A percentile compares a stretch with the other conserved stretches of the same genome.
Evolutionary conservation across 2,888 invertebrate species (phyloP).

Genomic region (Mesochorus sp.): DNA sequence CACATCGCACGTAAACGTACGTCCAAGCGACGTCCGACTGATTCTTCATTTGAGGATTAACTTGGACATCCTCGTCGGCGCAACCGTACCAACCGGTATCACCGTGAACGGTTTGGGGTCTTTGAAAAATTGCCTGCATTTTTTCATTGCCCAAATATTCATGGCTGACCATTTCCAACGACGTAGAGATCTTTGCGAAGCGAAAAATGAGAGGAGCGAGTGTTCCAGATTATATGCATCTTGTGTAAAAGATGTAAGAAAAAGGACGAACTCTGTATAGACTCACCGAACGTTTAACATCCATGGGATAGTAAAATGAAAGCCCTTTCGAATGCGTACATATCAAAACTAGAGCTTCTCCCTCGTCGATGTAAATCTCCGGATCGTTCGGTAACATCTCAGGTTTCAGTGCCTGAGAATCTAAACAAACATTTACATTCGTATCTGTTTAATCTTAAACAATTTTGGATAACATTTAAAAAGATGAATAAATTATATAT

Average conservation of each 20-base stretch:
- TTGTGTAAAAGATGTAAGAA: background rate
- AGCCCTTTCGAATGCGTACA: constrained; percentile 67
- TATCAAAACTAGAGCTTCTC: constrained; percentile 68
- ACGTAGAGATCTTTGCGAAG: constrained; percentile 67
- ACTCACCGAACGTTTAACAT: constrained; percentile 23
- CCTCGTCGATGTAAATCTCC: constrained; percentile 72
- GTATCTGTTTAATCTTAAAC: background rate
- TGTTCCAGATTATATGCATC: too few species aligned
- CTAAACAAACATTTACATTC: constrained; percentile 51
- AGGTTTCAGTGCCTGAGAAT: constrained; percentile 62
- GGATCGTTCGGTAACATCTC: constrained; percentile 52
- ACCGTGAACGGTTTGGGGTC: constrained; percentile 65
- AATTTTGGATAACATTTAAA: background rate
- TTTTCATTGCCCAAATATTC: constrained; percentile 16
- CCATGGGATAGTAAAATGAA: constrained; percentile 68
- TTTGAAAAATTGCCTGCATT: constrained; percentile 64
- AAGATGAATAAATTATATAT: background rate
- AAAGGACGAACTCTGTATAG: constrained; percentile 1
- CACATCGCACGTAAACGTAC: constrained; percentile 78
- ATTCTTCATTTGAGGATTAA: constrained; percentile 49
- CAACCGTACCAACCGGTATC: constrained; percentile 80
- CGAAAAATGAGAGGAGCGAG: too few species aligned
- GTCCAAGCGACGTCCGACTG: constrained; percentile 69
- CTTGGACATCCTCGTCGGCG: constrained; percentile 61
- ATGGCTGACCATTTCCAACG: constrained; percentile 39